Percentiles rank a stretch among this genome's conserved stretches.
Conservation (phyloP, 2,113 vertebrate species). For the Heterochromis multidens region DNA sequence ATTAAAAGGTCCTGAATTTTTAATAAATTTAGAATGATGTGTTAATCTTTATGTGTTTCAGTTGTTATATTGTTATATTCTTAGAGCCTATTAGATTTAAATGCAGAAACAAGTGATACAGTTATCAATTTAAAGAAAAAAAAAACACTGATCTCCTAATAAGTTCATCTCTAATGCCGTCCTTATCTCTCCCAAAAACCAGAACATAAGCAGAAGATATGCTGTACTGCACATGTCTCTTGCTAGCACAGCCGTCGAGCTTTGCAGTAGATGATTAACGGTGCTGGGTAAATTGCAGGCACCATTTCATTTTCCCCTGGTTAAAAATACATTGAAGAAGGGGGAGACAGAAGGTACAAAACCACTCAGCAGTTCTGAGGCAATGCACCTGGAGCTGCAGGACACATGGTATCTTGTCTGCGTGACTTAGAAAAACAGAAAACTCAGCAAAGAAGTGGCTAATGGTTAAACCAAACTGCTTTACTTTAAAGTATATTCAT, state of each 20-base stretch:
- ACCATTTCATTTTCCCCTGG: constrained; percentile 25
- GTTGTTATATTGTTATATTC: not conserved
- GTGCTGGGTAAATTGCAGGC: not conserved
- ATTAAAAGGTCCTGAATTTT: not conserved
- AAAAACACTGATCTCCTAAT: not conserved
- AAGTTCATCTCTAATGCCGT: not conserved
- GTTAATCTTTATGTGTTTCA: not conserved
- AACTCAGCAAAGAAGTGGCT: not conserved
- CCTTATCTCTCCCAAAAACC: not conserved
- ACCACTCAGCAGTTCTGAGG: constrained; percentile 55
- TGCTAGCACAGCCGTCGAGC: not conserved
- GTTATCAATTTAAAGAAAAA: not conserved
- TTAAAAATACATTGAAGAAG: constrained; percentile 53
- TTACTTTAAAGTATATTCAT: not conserved
- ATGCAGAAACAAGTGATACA: not conserved
- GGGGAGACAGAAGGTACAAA: constrained; percentile 22
- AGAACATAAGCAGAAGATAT: not conserved
- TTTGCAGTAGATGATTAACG: constrained; percentile 37
- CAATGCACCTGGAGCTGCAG: constrained; percentile 43
- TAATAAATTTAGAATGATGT: not conserved
- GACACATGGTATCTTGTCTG: not conserved
- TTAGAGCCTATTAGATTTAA: not conserved
- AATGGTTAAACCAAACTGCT: not conserved
- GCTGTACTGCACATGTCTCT: constrained; percentile 18
- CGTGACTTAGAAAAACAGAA: not conserved